Evolutionary conservation across 2,797 vertebrate genomes (phyloP).

Genomic region (Pseudochirops corinnae): DNA sequence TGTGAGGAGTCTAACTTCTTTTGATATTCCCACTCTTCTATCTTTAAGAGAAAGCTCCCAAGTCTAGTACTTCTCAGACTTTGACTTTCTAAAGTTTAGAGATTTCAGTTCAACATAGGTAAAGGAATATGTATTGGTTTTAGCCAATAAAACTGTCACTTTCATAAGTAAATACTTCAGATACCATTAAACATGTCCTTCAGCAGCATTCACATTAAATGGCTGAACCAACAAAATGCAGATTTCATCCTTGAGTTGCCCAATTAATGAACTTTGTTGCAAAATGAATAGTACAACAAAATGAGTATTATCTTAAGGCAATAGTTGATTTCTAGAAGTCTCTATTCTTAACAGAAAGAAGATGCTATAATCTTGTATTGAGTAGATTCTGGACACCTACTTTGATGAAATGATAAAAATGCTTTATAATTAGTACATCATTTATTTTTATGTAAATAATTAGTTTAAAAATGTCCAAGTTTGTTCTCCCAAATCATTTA

Average conservation of each 20-base stretch:
- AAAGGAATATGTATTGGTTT: neutral
- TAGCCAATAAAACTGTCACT: neutral
- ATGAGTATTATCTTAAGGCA: neutral
- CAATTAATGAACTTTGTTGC: constrained; percentile 18
- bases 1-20: no score
- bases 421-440: neutral
- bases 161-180: neutral
- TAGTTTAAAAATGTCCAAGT: neutral
- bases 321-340: neutral
- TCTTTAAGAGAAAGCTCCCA: no score
- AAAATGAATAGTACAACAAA: constrained; percentile 25
- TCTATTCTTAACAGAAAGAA: neutral
- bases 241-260: neutral
- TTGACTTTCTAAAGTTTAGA: no score
- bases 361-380: neutral
- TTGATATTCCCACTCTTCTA: no score
- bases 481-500: constrained; percentile 39
- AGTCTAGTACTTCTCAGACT: no score
- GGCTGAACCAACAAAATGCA: constrained; percentile 6
- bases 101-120: no score
- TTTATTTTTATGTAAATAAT: constrained; percentile 11
- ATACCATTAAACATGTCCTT: constrained; percentile 3
- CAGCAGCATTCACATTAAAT: constrained; percentile 21
- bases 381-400: neutral
- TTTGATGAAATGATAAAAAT: constrained; percentile 19